Conservation (phyloP, 2,888 invertebrate species). For the Patella caerulea region DNA sequence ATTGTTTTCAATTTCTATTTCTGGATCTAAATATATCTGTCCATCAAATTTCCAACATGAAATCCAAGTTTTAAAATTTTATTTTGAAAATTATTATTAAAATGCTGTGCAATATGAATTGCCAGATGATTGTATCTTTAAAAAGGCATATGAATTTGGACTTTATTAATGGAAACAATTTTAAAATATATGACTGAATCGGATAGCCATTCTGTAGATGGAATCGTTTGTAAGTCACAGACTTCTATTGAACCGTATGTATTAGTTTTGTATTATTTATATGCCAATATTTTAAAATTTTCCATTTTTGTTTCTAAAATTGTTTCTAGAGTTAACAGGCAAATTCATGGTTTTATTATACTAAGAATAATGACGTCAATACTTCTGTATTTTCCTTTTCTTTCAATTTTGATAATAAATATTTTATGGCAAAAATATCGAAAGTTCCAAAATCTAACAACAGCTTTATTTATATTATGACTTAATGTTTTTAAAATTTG, state of each 20-base stretch:
- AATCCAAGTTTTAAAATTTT: not conserved
- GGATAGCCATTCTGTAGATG: not conserved
- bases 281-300: too few species aligned
- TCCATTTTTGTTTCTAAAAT: too few species aligned
- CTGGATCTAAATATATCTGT: not conserved
- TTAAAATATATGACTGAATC: not conserved
- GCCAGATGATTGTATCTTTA: not conserved
- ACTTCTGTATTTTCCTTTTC: not conserved
- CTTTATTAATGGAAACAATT: too few species aligned
- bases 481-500: too few species aligned
- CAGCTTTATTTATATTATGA: too few species aligned
- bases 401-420: not conserved
- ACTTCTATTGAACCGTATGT: too few species aligned
- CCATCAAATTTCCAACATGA: not conserved
- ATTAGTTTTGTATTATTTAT: too few species aligned
- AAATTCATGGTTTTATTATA: not conserved
- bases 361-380: not conserved
- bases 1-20: not conserved
- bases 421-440: too few species aligned
- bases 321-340: not conserved
- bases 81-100: not conserved
- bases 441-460: too few species aligned
- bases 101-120: not conserved
- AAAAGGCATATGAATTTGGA: not conserved
- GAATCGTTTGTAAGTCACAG: too few species aligned